Percentiles rank a stretch among this genome's conserved stretches.
phyloP scores from a whole-genome alignment of 2,888 invertebrate genomes.

The Mythimna loreyi region DNA sequence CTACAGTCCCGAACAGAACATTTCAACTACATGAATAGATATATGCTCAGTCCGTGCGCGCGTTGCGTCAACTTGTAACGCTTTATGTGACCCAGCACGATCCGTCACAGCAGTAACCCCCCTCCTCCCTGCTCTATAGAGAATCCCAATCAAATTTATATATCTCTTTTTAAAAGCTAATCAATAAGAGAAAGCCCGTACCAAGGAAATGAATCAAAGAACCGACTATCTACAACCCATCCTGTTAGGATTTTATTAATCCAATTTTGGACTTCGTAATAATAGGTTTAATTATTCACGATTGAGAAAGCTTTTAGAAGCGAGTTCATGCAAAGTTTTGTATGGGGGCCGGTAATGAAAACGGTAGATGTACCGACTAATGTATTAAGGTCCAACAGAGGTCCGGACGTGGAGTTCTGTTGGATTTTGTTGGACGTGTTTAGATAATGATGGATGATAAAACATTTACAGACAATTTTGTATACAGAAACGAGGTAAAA shows the following conservation, averaged over 20 bases:
- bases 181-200: slow-evolving; percentile 54
- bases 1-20: too few relatives aligned
- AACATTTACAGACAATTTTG: slow-evolving; percentile 52
- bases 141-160: slow-evolving; percentile 39
- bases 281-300: slow-evolving; percentile 87
- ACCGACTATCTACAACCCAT: slow-evolving; percentile 66
- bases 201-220: slow-evolving; percentile 67
- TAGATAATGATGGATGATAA: slow-evolving; percentile 70
- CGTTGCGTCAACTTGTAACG: too few relatives aligned
- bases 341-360: slow-evolving; percentile 79
- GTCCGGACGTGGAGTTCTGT: slow-evolving; percentile 57
- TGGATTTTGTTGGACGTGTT: slow-evolving; percentile 67
- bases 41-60: too few relatives aligned
- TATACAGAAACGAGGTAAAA: slow-evolving; percentile 28
- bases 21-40: too few relatives aligned
- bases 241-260: slow-evolving; percentile 79
- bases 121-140: neutral
- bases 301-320: slow-evolving; percentile 82
- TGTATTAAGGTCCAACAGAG: slow-evolving; percentile 67
- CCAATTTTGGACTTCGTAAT: slow-evolving; percentile 81
- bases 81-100: too few relatives aligned
- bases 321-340: slow-evolving; percentile 80
- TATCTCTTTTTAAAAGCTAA: slow-evolving; percentile 51
- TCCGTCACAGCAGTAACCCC: too few relatives aligned
- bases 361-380: slow-evolving; percentile 68